These are phyloP conservation scores for Meloidogyne floridensis DNA, from an alignment of 1,140 invertebrate genomes.

Conservation along the genomic window DNA sequence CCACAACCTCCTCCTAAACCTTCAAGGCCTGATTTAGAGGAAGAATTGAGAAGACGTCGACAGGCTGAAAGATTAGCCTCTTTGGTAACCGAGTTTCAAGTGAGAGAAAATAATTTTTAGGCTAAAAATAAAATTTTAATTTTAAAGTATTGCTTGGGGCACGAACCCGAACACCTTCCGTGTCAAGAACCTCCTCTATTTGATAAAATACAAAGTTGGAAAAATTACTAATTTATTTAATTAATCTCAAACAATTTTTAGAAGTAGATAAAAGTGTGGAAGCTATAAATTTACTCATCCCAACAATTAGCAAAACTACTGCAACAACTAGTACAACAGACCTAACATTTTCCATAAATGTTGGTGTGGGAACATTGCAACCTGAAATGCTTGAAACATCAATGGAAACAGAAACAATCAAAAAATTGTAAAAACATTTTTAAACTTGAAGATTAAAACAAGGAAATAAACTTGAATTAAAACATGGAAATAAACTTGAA, in stretches of 20 bases:
- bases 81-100: conserved; percentile 25
- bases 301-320: neutral
- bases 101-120: neutral
- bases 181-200: conserved; percentile 13
- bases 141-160: conserved; percentile 54
- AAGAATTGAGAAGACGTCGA: conserved; percentile 2
- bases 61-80: neutral
- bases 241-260: neutral
- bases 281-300: neutral
- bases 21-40: conserved; percentile 14
- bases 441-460: neutral
- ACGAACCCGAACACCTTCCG: conserved; percentile 41
- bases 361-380: conserved; percentile 8
- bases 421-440: neutral
- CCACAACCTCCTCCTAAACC: conserved; percentile 32
- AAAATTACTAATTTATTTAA: neutral
- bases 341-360: neutral
- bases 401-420: conserved; percentile 5
- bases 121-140: neutral
- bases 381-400: conserved; percentile 3
- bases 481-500: no score
- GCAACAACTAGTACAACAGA: neutral
- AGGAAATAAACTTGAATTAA: no score
- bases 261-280: conserved; percentile 17
- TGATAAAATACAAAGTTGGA: neutral